Percentiles rank a stretch among this genome's conserved stretches.
Evolutionary conservation across 2,797 vertebrate genomes (phyloP).

Genomic region (Lithobates sylvaticus): DNA sequence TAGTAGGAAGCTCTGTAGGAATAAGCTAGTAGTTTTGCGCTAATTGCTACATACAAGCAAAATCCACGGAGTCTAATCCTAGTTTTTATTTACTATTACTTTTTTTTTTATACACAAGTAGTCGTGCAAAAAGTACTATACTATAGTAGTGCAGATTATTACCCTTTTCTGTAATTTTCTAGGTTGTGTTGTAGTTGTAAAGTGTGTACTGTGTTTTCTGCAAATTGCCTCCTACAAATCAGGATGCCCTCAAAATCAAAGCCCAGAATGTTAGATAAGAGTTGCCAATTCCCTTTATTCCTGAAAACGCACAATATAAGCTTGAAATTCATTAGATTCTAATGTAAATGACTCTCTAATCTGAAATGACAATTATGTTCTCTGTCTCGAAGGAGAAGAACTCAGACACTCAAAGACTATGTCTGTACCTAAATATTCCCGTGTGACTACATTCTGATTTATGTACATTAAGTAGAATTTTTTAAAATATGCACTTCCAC

Average conservation of each 20-base stretch:
- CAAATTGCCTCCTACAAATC: neutral
- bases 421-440: slow-evolving; percentile 12
- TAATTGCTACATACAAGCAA: neutral
- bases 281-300: neutral
- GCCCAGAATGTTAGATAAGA: neutral
- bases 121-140: too few relatives aligned
- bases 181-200: neutral
- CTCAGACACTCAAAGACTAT: neutral
- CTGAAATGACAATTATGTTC: slow-evolving; percentile 13
- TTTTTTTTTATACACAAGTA: too few relatives aligned
- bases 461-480: slow-evolving; percentile 29
- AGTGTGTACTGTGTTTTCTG: neutral
- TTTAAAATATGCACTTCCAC: slow-evolving; percentile 23
- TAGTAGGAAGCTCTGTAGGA: neutral
- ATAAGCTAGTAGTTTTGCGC: neutral
- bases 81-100: neutral
- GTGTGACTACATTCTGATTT: slow-evolving; percentile 23
- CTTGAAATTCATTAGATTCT: neutral
- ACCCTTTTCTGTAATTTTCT: neutral
- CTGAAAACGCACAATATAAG: neutral
- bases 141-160: neutral
- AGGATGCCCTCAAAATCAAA: neutral
- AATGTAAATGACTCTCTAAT: neutral
- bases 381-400: neutral
- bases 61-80: neutral